Evolutionary conservation across 2,113 vertebrate genomes (phyloP), one percentile per base, ranked within the genome.

Genomic region (Myotis davidii): DNA sequence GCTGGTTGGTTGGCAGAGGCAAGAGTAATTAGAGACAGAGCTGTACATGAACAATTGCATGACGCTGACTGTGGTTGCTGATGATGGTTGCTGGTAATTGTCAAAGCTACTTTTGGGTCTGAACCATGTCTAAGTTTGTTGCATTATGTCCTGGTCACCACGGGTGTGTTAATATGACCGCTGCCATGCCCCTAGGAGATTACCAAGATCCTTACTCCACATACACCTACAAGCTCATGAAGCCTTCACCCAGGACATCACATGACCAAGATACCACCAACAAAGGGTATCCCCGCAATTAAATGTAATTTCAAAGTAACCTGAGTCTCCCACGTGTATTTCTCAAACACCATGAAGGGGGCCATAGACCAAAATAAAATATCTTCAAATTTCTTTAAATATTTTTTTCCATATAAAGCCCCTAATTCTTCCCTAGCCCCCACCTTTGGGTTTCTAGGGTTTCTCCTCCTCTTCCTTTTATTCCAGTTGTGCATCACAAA

Each of bases 31-130:
- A 56, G 52, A 91, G 54, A 21, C 8, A 54, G 18, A 67, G n/a
- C 27, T 9, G 1, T 17, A n/a, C 27, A 32, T 25, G 12, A 79
- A n/a, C 4, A 48, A 11, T 61, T 20, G 20, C 21, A 21, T 56
- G 54, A 56, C 25, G 56, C 56, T 59, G 54, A 20, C 7, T 17
- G 18, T 54, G 54, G 27, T 70, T 39, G 29, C 39, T 56, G 56
- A 21, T 2, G 64, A 45, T 27, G 3, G 39, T 21, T 73, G 67
- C 48, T 56, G 27, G 17, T 78, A 25, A 25, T 45, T 70, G 27
- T 29, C 82, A 45, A 84, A 84, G 61, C 29, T 88, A 37, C 54
- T 94, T 91, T 91, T 73, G 25, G 64, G 84, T 25, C 34, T 83
- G 2, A 91, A 82, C 29, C 52, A 25, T 34, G 29, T 48, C 42